phyloP scores from a whole-genome alignment of 2,797 vertebrate species.

The Helarctos malayanus region DNA sequence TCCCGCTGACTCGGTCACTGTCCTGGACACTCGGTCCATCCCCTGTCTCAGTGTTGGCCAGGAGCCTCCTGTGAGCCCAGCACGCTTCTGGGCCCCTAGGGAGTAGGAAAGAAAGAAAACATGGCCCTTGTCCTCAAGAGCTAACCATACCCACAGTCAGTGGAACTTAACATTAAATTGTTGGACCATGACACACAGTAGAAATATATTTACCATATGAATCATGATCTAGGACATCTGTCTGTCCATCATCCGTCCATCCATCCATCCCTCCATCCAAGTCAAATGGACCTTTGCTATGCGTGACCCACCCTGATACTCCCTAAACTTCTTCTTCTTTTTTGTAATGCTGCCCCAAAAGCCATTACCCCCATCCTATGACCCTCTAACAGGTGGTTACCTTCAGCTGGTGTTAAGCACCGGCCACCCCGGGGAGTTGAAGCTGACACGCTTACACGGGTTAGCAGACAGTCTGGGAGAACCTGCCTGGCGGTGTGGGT shows the following conservation, averaged over 20 bases:
- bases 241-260: background rate
- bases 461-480: background rate
- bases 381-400: background rate
- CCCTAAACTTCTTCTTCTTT: background rate
- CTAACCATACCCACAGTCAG: background rate
- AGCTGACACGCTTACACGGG: background rate
- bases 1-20: background rate
- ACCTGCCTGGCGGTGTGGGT: fast-evolving
- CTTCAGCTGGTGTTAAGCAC: background rate
- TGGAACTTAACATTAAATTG: background rate
- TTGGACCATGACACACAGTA: background rate
- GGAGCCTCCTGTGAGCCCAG: background rate
- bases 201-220: conserved; percentile 20
- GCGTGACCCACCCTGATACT: background rate
- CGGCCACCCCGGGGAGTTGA: background rate
- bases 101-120: background rate
- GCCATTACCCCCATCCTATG: background rate
- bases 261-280: background rate
- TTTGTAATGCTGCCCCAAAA: background rate
- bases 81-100: background rate
- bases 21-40: background rate
- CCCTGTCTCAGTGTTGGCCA: background rate
- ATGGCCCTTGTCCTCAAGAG: background rate
- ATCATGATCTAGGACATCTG: background rate
- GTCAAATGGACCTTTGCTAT: background rate